Evolutionary conservation across 2,113 vertebrate species (phyloP).

Genomic region (Indicator maculatus): DNA sequence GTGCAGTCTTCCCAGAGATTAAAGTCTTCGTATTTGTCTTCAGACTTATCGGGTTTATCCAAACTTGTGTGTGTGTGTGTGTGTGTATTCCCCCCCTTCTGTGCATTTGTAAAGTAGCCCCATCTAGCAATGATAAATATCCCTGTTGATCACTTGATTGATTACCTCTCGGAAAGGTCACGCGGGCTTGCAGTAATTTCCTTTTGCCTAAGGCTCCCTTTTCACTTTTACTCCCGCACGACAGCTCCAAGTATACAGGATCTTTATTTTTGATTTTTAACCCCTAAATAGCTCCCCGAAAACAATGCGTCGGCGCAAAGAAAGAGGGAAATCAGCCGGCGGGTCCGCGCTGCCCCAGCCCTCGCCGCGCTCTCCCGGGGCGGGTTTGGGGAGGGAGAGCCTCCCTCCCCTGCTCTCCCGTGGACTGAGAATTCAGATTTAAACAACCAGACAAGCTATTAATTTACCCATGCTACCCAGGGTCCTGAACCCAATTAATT

Average conservation of each 20-base stretch:
- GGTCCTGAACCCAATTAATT: constrained; percentile 96
- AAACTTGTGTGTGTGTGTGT: constrained; percentile 64
- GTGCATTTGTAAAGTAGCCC: constrained; percentile 80
- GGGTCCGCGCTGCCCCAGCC: constrained; percentile 28
- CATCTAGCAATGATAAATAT: constrained; percentile 97
- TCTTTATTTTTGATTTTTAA: constrained; percentile 91
- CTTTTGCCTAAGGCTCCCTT: constrained; percentile 94
- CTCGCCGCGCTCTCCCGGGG: constrained; percentile 40
- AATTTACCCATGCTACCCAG: constrained; percentile 85
- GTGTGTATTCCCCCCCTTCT: background rate
- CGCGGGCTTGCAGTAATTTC: constrained; percentile 97
- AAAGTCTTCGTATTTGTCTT: constrained; percentile 52
- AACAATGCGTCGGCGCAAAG: constrained; percentile 73
- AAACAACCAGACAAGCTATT: constrained; percentile 86
- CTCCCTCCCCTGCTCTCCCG: constrained; percentile 74
- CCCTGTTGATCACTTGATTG: constrained; percentile 99
- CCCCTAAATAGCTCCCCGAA: constrained; percentile 83
- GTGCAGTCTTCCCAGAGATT: constrained; percentile 43
- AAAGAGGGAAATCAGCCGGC: constrained; percentile 72
- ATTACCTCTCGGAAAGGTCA: constrained; percentile 99
- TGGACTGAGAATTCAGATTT: constrained; percentile 83
- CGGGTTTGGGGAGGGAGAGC: constrained; percentile 50
- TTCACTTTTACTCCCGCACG: constrained; percentile 93
- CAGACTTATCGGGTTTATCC: constrained; percentile 64
- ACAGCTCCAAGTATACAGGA: constrained; percentile 86